These are phyloP conservation scores for Pachypanchax playfairii DNA, from an alignment of 2,113 vertebrate genomes.

Conservation along the genomic window DNA sequence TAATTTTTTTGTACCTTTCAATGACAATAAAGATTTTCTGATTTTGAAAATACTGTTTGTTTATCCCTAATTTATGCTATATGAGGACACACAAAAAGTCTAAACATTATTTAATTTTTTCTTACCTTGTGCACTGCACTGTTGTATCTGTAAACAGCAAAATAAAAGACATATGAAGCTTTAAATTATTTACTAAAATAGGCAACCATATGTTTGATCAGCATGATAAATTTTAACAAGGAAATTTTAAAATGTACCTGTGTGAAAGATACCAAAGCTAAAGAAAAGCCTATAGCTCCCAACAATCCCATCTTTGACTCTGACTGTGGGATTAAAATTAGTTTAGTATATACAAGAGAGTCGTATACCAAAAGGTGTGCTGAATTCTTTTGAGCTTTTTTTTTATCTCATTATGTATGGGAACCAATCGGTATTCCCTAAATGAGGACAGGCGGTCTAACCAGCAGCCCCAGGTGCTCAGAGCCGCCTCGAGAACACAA, in stretches of 20 bases:
- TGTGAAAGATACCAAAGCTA: conserved; percentile 67
- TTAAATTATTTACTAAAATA: not conserved
- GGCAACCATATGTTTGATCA: not conserved
- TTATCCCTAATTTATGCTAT: too few species aligned
- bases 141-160: conserved; percentile 67
- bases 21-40: too few species aligned
- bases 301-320: conserved; percentile 77
- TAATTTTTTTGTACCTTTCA: too few species aligned
- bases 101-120: not conserved
- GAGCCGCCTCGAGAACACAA: conserved; percentile 49
- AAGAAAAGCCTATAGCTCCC: conserved; percentile 71
- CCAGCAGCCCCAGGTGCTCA: conserved; percentile 54
- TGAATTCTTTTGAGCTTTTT: conserved; percentile 78
- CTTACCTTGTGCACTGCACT: conserved; percentile 71
- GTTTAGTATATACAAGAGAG: conserved; percentile 70
- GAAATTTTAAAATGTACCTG: conserved; percentile 68
- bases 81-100: too few species aligned
- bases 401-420: conserved; percentile 27
- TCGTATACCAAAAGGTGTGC: conserved; percentile 72
- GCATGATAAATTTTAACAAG: not conserved
- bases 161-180: not conserved
- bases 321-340: conserved; percentile 69
- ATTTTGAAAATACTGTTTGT: too few species aligned
- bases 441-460: conserved; percentile 60
- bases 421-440: conserved; percentile 76